Base-by-base conservation (phyloP, 2,113 vertebrate species). In the Hemicordylus capensis region DNA sequence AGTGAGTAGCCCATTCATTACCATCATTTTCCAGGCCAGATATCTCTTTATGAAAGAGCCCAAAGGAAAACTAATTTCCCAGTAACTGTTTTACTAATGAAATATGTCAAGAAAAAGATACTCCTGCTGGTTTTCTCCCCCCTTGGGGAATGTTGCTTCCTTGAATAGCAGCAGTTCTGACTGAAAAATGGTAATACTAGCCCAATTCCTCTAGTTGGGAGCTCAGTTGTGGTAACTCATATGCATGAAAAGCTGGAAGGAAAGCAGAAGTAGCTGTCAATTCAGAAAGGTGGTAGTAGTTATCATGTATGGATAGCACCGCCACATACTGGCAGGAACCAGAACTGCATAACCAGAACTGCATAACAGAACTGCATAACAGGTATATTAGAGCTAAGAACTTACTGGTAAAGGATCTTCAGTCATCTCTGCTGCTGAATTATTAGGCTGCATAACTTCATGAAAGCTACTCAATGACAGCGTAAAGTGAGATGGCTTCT, bases 41-140 rank as follows among this genome's bases (percentile, higher is more conserved):
- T 81, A 69, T 69, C n/a, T 69, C 34, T 69, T 46, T 79, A 20
- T 58, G 80, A 73, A 59, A 82, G 37, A 82, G 37, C 34, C 77
- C 80, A 72, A 82, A 72, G 67, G 80, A 59, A 31, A 72, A 59
- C 28, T 42, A 58, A 34, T 73, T 74, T 83, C 54, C 42, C n/a
- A 76, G 51, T 84, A 84, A 66, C n/a, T 76, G 31, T 51, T 84
- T 85, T 56, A 58, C 48, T 66, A 67, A 37, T 76, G 61, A 69
- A 58, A 58, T 56, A 77, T 58, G 51, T 46, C 37, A 77, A 69
- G 63, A n/a, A 78, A 76, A 77, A 28, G n/a, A 15, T 76, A 67
- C 28, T 66, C 17, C 63, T 77, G 63, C 37, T 58, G 48, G 1
- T 77, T 66, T 69, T 70, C 28, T 61, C 42, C 19, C 20, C 51